Percentiles rank a stretch among this genome's conserved stretches.
Conservation (phyloP, 2,113 vertebrate genomes). For the Donacobius atricapilla region DNA sequence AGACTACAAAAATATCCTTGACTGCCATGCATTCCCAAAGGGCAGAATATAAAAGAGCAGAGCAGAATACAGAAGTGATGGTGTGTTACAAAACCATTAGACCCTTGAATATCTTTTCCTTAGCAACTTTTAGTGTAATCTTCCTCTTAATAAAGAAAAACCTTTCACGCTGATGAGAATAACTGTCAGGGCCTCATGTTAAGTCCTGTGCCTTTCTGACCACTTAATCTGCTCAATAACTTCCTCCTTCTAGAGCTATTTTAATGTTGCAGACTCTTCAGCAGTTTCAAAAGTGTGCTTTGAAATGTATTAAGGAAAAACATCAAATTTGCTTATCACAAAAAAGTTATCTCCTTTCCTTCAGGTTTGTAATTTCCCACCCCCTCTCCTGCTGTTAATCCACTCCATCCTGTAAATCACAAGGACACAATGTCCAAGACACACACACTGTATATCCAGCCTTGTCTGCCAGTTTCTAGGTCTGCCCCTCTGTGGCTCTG, state of each 20-base stretch:
- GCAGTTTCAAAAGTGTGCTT: not conserved
- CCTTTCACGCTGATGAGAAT: not conserved
- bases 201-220: not conserved
- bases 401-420: not conserved
- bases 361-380: not conserved
- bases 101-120: not conserved
- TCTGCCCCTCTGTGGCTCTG: not conserved
- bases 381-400: not conserved
- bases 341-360: not conserved
- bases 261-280: not conserved
- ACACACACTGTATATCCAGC: not conserved
- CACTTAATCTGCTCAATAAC: not conserved
- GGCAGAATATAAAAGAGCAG: not conserved
- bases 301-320: not conserved
- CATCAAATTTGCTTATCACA: not conserved
- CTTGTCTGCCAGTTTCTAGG: not conserved
- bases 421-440: not conserved
- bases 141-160: not conserved
- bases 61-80: not conserved
- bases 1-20: not conserved
- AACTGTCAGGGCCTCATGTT: not conserved
- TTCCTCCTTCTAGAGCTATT: not conserved
- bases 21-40: not conserved
- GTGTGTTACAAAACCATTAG: not conserved
- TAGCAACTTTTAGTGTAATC: not conserved